Percentiles rank a stretch among this genome's conserved stretches.
Conservation (phyloP, 1,140 invertebrate species). For the Lordiphosa clarofinis region DNA sequence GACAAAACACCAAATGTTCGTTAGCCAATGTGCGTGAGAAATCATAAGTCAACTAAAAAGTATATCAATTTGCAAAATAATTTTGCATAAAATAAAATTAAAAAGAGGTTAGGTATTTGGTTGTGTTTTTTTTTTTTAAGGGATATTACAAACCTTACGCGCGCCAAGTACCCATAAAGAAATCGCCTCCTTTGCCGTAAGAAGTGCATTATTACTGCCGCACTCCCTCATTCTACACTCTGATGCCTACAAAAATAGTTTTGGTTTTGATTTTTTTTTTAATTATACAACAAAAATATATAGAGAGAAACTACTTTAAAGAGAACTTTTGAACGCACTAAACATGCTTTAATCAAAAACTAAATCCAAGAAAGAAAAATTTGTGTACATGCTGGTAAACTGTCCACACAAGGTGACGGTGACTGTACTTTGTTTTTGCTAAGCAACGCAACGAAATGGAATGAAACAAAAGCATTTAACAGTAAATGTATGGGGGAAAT, state of each 20-base stretch:
- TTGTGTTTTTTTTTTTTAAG: constrained; percentile 32
- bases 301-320: constrained; percentile 7
- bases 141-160: constrained; percentile 88
- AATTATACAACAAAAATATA: neutral
- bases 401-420: constrained; percentile 3
- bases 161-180: constrained; percentile 93
- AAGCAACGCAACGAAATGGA: constrained; percentile 50
- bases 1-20: constrained; percentile 50
- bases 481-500: constrained; percentile 23
- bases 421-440: constrained; percentile 52
- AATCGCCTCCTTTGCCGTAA: constrained; percentile 93
- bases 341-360: too few species aligned
- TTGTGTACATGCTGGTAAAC: constrained; percentile 18
- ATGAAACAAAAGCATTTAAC: constrained; percentile 41
- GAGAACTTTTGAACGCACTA: constrained; percentile 16
- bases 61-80: constrained; percentile 19
- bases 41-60: constrained; percentile 31
- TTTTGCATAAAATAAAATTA: constrained; percentile 29
- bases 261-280: constrained; percentile 26
- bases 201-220: constrained; percentile 85
- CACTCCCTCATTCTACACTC: constrained; percentile 79
- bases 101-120: constrained; percentile 26
- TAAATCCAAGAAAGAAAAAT: too few species aligned
- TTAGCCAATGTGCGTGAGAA: constrained; percentile 57
- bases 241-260: constrained; percentile 79